Evolutionary conservation across 2,888 invertebrate genomes (phyloP).

Genomic region (Rutpela maculata): DNA sequence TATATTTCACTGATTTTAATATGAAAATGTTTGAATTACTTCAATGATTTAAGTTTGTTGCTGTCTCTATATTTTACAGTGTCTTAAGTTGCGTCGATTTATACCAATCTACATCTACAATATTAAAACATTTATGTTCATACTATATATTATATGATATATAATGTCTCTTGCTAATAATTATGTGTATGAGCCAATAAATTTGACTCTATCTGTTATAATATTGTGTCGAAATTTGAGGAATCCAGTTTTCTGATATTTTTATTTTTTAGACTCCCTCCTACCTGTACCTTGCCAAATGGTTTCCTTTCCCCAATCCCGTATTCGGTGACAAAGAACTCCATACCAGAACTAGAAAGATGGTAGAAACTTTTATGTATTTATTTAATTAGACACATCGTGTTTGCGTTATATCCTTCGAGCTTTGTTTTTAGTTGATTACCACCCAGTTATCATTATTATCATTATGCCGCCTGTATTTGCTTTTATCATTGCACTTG

Average conservation of each 20-base stretch:
- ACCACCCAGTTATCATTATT: conserved; percentile 31
- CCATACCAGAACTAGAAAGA: conserved; percentile 71
- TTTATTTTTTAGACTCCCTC: conserved; percentile 76
- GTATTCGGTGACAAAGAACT: conserved; percentile 77
- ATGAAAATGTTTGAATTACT: too few species aligned
- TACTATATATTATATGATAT: too few species aligned
- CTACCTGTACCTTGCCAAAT: conserved; percentile 77
- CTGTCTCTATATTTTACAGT: too few species aligned
- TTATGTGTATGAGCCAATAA: too few species aligned
- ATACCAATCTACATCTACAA: too few species aligned
- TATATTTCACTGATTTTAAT: too few species aligned
- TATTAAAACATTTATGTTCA: too few species aligned
- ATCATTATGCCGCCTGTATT: conserved; percentile 32
- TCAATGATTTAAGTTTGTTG: too few species aligned
- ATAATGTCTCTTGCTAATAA: too few species aligned
- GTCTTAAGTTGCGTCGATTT: too few species aligned
- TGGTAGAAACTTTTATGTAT: conserved; percentile 58
- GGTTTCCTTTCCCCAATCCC: conserved; percentile 79
- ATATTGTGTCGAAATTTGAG: not conserved
- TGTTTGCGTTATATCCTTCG: conserved; percentile 11
- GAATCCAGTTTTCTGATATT: conserved; percentile 46
- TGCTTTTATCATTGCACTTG: conserved; percentile 41
- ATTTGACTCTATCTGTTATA: too few species aligned
- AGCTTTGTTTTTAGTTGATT: conserved; percentile 27
- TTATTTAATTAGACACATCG: conserved; percentile 12